These are phyloP conservation scores for Scortum barcoo DNA, from an alignment of 2,113 vertebrate genomes.

Conservation along the genomic window DNA sequence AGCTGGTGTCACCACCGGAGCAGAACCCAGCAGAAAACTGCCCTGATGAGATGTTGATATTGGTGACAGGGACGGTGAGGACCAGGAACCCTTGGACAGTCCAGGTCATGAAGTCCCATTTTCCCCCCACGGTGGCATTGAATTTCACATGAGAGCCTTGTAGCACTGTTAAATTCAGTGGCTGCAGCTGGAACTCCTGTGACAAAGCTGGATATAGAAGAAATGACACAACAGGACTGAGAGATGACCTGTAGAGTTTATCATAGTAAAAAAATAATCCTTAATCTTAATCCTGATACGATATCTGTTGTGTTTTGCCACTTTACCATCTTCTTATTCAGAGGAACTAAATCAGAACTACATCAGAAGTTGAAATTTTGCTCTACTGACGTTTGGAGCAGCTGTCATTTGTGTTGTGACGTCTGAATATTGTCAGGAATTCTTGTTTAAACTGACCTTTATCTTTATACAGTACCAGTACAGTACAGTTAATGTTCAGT, in stretches of 20 bases:
- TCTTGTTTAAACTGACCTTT: no score
- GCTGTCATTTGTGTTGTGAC: no score
- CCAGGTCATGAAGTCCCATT: conserved; percentile 66
- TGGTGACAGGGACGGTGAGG: accelerated
- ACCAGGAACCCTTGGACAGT: background rate
- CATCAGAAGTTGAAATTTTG: background rate
- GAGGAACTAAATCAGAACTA: no score
- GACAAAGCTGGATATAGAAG: conserved; percentile 35
- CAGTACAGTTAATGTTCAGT: background rate
- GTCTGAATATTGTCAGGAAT: no score
- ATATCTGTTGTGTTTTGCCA: no score
- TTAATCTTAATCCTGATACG: no score
- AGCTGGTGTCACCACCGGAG: background rate
- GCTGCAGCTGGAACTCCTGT: conserved; percentile 64
- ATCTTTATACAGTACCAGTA: no score
- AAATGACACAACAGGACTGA: background rate
- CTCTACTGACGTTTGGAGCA: background rate
- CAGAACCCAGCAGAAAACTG: conserved; percentile 61
- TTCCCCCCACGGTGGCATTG: conserved; percentile 56
- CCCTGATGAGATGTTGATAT: accelerated
- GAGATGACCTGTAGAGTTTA: background rate
- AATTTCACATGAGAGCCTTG: conserved; percentile 61
- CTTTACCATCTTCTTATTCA: background rate
- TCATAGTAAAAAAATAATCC: background rate
- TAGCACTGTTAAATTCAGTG: conserved; percentile 52